Percentiles rank a stretch among this genome's conserved stretches.
phyloP scores from a whole-genome alignment of 1,140 invertebrate genomes.

The Hyposmocoma kahamanoa region DNA sequence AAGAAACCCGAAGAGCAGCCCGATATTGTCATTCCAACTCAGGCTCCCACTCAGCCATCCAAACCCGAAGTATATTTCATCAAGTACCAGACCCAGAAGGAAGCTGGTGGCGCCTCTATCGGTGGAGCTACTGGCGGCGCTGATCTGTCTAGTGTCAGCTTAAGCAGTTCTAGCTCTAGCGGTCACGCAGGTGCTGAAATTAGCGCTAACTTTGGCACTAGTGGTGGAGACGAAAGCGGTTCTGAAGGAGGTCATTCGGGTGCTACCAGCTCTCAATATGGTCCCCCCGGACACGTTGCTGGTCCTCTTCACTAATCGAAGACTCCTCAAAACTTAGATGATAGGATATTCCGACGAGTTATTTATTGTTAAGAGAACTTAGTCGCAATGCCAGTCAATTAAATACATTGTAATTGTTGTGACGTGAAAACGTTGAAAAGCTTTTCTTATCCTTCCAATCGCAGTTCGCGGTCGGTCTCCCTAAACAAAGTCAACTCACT shows the following conservation, averaged over 20 bases:
- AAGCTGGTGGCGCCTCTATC: constrained; percentile 57
- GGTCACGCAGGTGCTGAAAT: constrained; percentile 43
- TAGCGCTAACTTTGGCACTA: constrained; percentile 41
- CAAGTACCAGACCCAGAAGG: constrained; percentile 87
- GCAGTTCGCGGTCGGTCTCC: constrained; percentile 26
- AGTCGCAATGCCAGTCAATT: constrained; percentile 2
- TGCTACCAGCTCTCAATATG: constrained; percentile 55
- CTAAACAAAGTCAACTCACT: constrained; percentile 51
- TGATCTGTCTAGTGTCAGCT: neutral
- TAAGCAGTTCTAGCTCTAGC: constrained; percentile 28
- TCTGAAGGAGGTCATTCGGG: constrained; percentile 38
- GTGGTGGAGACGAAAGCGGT: constrained; percentile 38
- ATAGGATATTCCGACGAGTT: constrained; percentile 31
- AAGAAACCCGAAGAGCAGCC: constrained; percentile 88
- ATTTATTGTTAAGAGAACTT: constrained; percentile 43
- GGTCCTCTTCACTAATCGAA: constrained; percentile 55
- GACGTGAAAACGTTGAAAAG: neutral
- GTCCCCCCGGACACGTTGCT: constrained; percentile 60
- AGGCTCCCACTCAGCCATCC: constrained; percentile 84
- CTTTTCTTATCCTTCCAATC: neutral
- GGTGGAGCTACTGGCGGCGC: constrained; percentile 39
- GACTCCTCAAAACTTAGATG: constrained; percentile 25
- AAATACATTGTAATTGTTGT: neutral
- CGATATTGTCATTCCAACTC: constrained; percentile 83
- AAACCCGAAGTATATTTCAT: constrained; percentile 93